Evolutionary conservation across 2,113 vertebrate genomes (phyloP).

Genomic region (Apodemus sylvaticus): DNA sequence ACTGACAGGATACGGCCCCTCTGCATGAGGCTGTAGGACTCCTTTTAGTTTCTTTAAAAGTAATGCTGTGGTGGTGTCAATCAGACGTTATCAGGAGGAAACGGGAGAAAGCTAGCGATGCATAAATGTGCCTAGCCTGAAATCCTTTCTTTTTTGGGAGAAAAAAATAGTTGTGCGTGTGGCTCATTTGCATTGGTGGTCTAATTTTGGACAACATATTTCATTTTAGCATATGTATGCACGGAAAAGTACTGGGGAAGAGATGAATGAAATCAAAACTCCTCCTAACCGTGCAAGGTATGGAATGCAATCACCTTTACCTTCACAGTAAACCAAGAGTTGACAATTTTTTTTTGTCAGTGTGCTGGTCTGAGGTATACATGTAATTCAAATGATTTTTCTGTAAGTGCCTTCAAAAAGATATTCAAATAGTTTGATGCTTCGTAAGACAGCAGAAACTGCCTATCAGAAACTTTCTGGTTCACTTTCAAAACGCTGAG

Average conservation of each 20-base stretch:
- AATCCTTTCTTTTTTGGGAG: constrained; percentile 62
- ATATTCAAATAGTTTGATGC: not conserved
- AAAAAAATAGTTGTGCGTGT: not conserved
- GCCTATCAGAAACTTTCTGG: not conserved
- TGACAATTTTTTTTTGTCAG: not conserved
- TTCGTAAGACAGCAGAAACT: not conserved
- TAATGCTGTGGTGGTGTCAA: constrained; percentile 52
- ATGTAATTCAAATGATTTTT: not conserved
- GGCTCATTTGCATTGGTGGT: constrained; percentile 28
- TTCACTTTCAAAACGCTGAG: not conserved
- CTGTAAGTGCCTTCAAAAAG: not conserved
- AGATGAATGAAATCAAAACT: constrained; percentile 39
- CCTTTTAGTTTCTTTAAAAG: constrained; percentile 68
- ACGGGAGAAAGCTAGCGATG: constrained; percentile 59
- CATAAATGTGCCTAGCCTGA: constrained; percentile 59
- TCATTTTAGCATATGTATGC: constrained; percentile 49
- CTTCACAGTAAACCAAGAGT: not conserved
- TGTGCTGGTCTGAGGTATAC: not conserved
- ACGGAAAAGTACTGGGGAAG: not conserved
- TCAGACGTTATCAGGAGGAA: constrained; percentile 74
- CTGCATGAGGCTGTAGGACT: constrained; percentile 45
- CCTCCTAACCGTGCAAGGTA: not conserved
- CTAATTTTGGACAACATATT: constrained; percentile 42
- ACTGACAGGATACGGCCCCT: constrained; percentile 46
- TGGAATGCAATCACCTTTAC: not conserved